Conservation (phyloP, 2,888 invertebrate genomes). For the Apotomis turbidana region DNA sequence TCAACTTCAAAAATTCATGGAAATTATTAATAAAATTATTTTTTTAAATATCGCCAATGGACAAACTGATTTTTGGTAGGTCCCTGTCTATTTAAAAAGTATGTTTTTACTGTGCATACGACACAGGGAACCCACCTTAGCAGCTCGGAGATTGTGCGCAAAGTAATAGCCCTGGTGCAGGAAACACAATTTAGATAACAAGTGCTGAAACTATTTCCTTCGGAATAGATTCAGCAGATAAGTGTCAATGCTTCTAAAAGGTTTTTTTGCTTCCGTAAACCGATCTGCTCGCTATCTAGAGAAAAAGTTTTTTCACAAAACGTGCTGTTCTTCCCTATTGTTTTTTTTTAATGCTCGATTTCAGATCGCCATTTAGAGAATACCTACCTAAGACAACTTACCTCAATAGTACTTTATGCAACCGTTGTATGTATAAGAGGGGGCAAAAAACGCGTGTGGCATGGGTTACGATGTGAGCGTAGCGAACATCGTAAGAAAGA, state of each 20-base stretch:
- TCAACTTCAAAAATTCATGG: no score
- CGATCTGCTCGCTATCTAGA: slow-evolving; percentile 3
- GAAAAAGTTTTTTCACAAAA: slow-evolving; percentile 8
- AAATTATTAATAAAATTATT: no score
- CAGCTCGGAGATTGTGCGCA: slow-evolving; percentile 12
- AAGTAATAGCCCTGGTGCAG: slow-evolving; percentile 23
- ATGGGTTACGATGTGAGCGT: no score
- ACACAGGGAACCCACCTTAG: neutral
- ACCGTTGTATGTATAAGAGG: no score
- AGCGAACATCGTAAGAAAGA: no score
- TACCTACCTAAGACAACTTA: neutral
- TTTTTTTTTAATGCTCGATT: neutral
- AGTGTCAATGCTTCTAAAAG: slow-evolving; percentile 19
- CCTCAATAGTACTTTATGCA: no score
- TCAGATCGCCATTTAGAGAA: neutral
- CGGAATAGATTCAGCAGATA: slow-evolving; percentile 18
- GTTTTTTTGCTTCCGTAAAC: slow-evolving; percentile 12
- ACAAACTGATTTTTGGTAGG: no score
- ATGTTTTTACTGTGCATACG: no score
- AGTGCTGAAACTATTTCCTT: slow-evolving; percentile 33
- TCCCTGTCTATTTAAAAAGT: no score
- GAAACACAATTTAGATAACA: slow-evolving; percentile 37
- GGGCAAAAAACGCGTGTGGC: no score
- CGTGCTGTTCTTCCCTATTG: neutral
- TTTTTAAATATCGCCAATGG: no score